Conservation (phyloP, 2,797 vertebrate species). For the Xenopus petersii region DNA sequence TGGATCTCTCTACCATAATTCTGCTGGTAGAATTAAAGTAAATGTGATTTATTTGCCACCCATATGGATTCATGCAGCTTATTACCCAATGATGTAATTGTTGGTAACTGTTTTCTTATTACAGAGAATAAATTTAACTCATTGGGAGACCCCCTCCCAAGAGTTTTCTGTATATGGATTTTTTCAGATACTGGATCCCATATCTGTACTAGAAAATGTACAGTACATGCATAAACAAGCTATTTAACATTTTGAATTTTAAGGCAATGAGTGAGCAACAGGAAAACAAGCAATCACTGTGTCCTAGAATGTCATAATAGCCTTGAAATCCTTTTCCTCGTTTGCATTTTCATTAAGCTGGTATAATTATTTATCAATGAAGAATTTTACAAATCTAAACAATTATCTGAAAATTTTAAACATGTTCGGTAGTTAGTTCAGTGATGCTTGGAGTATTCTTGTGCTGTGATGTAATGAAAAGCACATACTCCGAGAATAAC, state of each 20-base stretch:
- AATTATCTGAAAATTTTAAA: not conserved
- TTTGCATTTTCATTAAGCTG: not conserved
- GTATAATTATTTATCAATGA: not conserved
- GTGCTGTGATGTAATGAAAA: too few species aligned
- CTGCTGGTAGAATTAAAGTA: too few species aligned
- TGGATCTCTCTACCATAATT: too few species aligned
- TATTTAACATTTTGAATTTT: constrained; percentile 34
- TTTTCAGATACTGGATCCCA: not conserved
- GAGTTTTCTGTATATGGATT: not conserved
- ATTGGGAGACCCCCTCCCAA: not conserved
- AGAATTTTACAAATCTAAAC: not conserved
- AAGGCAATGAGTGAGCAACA: constrained; percentile 10
- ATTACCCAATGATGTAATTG: too few species aligned
- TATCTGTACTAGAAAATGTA: constrained; percentile 19
- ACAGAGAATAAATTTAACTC: too few species aligned
- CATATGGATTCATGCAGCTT: too few species aligned
- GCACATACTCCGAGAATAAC: too few species aligned
- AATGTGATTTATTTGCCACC: too few species aligned
- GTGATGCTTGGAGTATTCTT: too few species aligned
- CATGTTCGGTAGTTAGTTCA: too few species aligned
- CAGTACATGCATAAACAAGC: constrained; percentile 23
- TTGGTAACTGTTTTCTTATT: too few species aligned
- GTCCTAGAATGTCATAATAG: not conserved
- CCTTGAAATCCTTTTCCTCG: not conserved
- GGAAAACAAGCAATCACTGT: constrained; percentile 4